Conservation (phyloP, 2,113 vertebrate species). For the Scopus umbretta region DNA sequence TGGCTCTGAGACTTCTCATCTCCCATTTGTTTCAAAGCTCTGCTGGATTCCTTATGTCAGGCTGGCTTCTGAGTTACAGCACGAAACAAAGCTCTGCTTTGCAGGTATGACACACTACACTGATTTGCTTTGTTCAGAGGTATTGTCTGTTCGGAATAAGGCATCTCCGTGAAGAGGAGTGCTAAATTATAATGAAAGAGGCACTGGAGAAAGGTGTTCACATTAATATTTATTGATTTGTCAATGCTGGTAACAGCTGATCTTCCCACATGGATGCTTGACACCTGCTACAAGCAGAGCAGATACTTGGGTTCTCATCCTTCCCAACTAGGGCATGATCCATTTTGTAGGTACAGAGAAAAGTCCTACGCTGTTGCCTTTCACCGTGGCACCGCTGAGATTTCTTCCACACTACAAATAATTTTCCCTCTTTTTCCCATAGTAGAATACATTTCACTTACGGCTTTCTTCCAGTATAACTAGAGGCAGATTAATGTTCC, state of each 20-base stretch:
- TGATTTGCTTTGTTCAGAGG: neutral
- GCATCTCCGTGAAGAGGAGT: neutral
- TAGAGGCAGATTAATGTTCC: neutral
- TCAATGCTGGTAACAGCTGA: neutral
- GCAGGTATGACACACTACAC: fast-evolving
- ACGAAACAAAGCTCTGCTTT: neutral
- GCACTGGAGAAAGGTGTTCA: neutral
- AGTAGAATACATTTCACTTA: neutral
- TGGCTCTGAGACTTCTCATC: neutral
- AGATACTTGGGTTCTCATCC: neutral
- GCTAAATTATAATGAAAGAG: neutral
- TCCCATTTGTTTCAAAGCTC: neutral
- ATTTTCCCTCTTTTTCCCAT: fast-evolving
- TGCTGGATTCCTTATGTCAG: neutral
- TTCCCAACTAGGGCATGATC: fast-evolving
- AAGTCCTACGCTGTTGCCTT: neutral
- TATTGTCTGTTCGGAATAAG: fast-evolving
- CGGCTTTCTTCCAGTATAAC: neutral
- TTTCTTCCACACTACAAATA: neutral
- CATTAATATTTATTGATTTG: neutral
- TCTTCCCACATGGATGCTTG: neutral
- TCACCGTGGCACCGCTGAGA: neutral
- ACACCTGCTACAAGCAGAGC: neutral
- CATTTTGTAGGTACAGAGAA: neutral
- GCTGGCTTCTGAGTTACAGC: neutral